Evolutionary conservation across 2,113 vertebrate genomes (phyloP), one percentile per base, ranked within the genome.

Genomic region (Ctenomys sociabilis): DNA sequence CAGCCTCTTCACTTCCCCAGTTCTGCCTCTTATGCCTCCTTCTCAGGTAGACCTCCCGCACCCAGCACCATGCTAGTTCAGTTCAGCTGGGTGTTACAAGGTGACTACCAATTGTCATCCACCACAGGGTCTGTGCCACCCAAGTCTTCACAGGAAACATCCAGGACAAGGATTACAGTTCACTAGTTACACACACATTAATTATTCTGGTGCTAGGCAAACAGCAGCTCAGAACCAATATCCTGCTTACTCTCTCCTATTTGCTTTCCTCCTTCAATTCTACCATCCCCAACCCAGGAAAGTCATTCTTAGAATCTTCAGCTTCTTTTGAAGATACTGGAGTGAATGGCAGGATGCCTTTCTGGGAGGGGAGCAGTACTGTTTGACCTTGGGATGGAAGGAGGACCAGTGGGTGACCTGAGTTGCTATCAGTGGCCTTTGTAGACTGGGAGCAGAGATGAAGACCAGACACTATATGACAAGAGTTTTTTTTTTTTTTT

Each of bases 131-230:
- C 37, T 75, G 35, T 52, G 86, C 5, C 5, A 6, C 13, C 57
- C 35, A 12, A 63, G 35, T 85, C 83, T 77, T 30, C 54, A 90
- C 87, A 90, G 77, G 52, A 82, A 96, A 75, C 82, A 22, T 82
- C 40, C 52, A 37, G 45, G 70, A 59, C 87, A 64, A 85, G 49
- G 64, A 26, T 96, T 77, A 90, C 3, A 12, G 54, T 85, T 77
- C 37, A 45, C 88, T 90, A 88, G 52, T 72, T 49, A 54, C 35
- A 87, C 14, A 12, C 19, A 28, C 37, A 35, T 78, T 54, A 84
- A 19, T 92, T 72, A 30, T 93, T 85, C 59, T 81, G 66, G 59
- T 85, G 17, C 26, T 57, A 35, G 40, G 68, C 63, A 92, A 88
- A 63, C 10, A 82, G 43, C 45, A 83, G 63, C n/a, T 84, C 43